Base-by-base conservation (phyloP, 2,797 vertebrate genomes). In the Aythya fuligula region DNA sequence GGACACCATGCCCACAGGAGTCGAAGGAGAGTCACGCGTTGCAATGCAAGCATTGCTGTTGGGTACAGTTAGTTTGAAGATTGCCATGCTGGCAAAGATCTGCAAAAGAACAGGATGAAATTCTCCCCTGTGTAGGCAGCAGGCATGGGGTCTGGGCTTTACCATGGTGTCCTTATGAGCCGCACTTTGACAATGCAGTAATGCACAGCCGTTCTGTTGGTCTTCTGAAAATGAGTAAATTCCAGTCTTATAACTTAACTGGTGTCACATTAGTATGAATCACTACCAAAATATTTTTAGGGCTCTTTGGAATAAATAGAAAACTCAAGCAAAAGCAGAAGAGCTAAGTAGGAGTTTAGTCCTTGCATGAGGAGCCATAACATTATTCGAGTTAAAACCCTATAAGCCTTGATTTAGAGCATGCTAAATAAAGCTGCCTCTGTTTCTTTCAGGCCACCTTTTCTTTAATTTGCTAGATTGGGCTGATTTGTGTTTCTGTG, bases 261-360 rank as follows among this genome's bases (percentile, higher is more conserved):
- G 80, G 77, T 95, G 76, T 91, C 89, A 96, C 3, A 0, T 87
- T 94, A 54, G 84, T 82, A 87, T 94, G 93, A 93, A 93, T 93
- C 89, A 93, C 36, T 36, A 53, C 54, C 34, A 84, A 91, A 94
- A 72, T 81, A 90, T 90, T 88, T 85, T 91, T 91, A 77, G 13
- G 82, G 43, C n/a, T 93, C 32, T 45, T 87, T 87, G 69, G 34
- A 90, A 94, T 80, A 90, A 96, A 87, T 43, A 88, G 89, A 86
- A 96, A 94, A 87, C 47, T 69, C 56, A 86, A 91, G 56, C n/a
- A 91, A 86, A 92, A 90, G n/a, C 45, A 87, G 86, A 95, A 94
- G 64, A 82, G 14, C 77, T 89, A 69, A 82, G 54, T 17, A 85
- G 43, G 39, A 91, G 61, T 76, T 88, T 43, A 70, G 34, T 72